Evolutionary conservation across 92 coral and sea anemone species (phyloP).

Genomic region (Epizoanthus illoricatus): DNA sequence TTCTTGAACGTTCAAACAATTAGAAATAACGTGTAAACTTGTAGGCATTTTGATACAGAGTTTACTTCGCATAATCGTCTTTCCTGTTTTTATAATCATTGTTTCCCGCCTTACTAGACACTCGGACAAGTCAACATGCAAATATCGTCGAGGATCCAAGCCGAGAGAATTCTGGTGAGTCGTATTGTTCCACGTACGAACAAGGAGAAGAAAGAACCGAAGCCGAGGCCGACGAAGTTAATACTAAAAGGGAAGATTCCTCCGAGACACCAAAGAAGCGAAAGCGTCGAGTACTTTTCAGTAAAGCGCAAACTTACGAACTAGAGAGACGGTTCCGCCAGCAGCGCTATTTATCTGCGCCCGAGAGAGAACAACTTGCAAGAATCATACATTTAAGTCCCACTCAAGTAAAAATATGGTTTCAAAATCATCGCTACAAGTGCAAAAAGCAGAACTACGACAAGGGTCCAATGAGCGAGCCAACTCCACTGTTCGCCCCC

Average conservation of each 20-base stretch:
- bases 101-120: constrained; percentile 47
- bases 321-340: constrained; percentile 96
- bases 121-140: constrained; percentile 43
- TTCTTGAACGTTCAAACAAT: neutral
- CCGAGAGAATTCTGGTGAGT: constrained; percentile 36
- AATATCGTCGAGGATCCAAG: constrained; percentile 22
- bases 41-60: constrained; percentile 15
- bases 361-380: constrained; percentile 98
- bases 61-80: constrained; percentile 23
- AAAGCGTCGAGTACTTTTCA: constrained; percentile 97
- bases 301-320: constrained; percentile 97
- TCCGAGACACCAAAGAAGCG: constrained; percentile 88
- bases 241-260: constrained; percentile 63
- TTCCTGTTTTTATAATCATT: constrained; percentile 28
- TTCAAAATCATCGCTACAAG: constrained; percentile 99
- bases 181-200: constrained; percentile 56
- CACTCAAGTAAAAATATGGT: constrained; percentile 99
- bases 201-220: constrained; percentile 59
- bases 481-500: constrained; percentile 85
- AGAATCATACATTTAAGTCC: constrained; percentile 93
- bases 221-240: constrained; percentile 50
- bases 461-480: constrained; percentile 73
- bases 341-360: constrained; percentile 97
- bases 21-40: constrained; percentile 17
- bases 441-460: constrained; percentile 96